Base-by-base conservation (phyloP, 2,797 vertebrate species). In the Neosilurus mollespiculum region DNA sequence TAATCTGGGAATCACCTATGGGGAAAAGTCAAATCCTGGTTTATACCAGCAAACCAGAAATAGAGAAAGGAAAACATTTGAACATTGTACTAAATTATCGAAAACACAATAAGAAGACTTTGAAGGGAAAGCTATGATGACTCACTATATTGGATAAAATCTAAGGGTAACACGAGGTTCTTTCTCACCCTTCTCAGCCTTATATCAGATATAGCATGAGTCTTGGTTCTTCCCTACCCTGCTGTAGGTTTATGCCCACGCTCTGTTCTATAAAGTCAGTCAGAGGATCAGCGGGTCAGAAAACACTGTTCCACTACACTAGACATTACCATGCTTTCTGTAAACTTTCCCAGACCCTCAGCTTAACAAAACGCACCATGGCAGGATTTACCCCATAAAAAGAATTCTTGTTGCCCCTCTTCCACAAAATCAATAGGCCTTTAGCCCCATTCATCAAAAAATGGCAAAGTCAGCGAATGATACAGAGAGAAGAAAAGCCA, bases 331-430 rank as follows among this genome's bases (percentile, higher is more conserved):
- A 90, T 88, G 82, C 88, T 90, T 88, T 93, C 90, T 88, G 91
- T 85, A 94, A 95, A 95, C 94, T 93, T 95, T 95, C 94, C 94
- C 95, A 95, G 93, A 93, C 89, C 73, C 86, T 61, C 77, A 91
- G 94, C 93, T 95, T 94, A 94, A 90, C 90, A 87, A 86, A 89
- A 90, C 86, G 81, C 87, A 92, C 81, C 71, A 72, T 83, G 83
- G 78, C 87, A 87, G 94, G 94, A 93, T 95, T 94, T 94, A 88
- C 86, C 53, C 89, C 90, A 73, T 93, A 87, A 87, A 92, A 94
- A 94, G 94, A 94, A 94, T 84, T 58, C 85, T 87, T 84, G 87
- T 79, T 79, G 62, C 34, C 73, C 77, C 56, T 59, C 24, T 66
- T 80, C 75, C 56, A 30, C 54, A 24, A 82, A 85, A 84, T 82